Evolutionary conservation across 2,888 invertebrate species (phyloP).

Genomic region (Pogonocherus hispidulus): DNA sequence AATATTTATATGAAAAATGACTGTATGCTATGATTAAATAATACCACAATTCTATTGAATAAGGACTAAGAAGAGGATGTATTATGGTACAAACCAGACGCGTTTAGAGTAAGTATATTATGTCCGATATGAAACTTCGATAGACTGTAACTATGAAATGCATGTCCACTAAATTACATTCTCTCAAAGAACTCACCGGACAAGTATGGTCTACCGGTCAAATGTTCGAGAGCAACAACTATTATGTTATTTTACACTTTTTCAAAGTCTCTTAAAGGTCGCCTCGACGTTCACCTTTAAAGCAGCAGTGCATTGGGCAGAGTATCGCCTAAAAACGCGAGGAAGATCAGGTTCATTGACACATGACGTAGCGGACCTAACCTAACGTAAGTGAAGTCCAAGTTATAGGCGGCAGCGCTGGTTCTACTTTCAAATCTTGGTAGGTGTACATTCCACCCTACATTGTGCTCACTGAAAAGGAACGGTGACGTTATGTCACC

Average conservation of each 20-base stretch:
- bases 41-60: no score
- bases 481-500: slow-evolving; percentile 48
- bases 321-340: slow-evolving; percentile 52
- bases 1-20: no score
- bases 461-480: slow-evolving; percentile 41
- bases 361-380: slow-evolving; percentile 59
- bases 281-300: slow-evolving; percentile 16
- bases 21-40: no score
- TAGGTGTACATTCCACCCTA: slow-evolving; percentile 47
- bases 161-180: slow-evolving; percentile 22
- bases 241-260: slow-evolving; percentile 41
- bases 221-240: slow-evolving; percentile 36
- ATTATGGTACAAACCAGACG: no score
- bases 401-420: slow-evolving; percentile 18
- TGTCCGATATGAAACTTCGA: background rate
- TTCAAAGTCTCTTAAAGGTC: slow-evolving; percentile 17
- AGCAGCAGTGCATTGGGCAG: slow-evolving; percentile 34
- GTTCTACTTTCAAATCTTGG: slow-evolving; percentile 39
- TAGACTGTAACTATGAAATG: background rate
- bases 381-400: slow-evolving; percentile 59
- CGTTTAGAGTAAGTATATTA: no score
- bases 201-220: slow-evolving; percentile 32
- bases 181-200: slow-evolving; percentile 21
- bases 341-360: slow-evolving; percentile 57
- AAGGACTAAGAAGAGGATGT: no score